Evolutionary conservation across 2,888 invertebrate genomes (phyloP).

Genomic region (Beris chalybata): DNA sequence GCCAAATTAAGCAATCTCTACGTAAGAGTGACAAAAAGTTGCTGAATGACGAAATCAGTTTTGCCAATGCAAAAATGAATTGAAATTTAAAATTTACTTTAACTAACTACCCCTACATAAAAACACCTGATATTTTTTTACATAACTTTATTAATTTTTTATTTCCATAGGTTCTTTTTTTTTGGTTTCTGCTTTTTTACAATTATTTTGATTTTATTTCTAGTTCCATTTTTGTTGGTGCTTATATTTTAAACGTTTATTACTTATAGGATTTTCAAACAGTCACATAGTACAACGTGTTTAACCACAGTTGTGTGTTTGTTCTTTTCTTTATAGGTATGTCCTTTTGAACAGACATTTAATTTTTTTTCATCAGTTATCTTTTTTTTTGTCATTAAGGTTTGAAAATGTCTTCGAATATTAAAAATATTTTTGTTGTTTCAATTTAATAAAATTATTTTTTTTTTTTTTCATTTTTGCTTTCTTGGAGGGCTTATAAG

Average conservation of each 20-base stretch:
- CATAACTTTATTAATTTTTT: constrained; percentile 23
- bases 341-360: no score
- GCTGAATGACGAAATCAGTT: no score
- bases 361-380: neutral
- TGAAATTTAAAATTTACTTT: no score
- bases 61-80: no score
- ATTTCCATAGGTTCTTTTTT: neutral
- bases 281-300: constrained; percentile 1
- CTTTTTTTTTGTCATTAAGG: constrained; percentile 1
- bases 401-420: constrained; percentile 14
- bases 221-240: neutral
- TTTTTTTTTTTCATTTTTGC: constrained; percentile 10
- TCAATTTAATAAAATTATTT: constrained; percentile 11
- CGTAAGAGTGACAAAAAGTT: no score
- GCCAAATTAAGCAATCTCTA: no score
- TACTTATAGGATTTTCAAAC: constrained; percentile 1
- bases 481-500: constrained; percentile 31
- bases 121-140: neutral
- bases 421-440: constrained; percentile 26
- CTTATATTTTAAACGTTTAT: no score
- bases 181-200: constrained; percentile 23
- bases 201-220: constrained; percentile 23
- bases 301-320: neutral
- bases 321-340: neutral
- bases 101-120: no score